A percentile compares a stretch with the other conserved stretches of the same genome.
These are phyloP conservation scores for Meriones unguiculatus DNA, from an alignment of 2,113 vertebrate species.

Conservation along the genomic window DNA sequence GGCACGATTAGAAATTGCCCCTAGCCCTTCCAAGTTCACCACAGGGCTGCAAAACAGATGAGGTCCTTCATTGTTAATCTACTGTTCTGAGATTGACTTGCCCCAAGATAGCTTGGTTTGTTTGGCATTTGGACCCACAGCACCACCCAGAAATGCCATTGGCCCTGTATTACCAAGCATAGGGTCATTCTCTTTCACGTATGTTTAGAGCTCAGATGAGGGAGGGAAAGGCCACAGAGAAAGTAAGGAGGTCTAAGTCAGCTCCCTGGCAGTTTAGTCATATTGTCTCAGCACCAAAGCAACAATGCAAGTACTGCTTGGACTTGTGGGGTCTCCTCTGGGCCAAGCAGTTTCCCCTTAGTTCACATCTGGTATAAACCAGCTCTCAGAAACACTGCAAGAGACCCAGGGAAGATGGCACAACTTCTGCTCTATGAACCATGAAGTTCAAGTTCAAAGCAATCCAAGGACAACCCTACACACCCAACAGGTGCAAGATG, in stretches of 20 bases:
- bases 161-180: slow-evolving; percentile 36
- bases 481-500: neutral
- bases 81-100: neutral
- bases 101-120: slow-evolving; percentile 43
- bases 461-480: neutral
- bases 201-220: neutral
- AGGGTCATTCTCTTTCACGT: slow-evolving; percentile 41
- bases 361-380: neutral
- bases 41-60: neutral
- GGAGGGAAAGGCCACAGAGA: neutral
- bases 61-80: slow-evolving; percentile 46
- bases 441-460: neutral
- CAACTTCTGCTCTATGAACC: neutral
- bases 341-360: neutral
- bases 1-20: neutral
- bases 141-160: slow-evolving; percentile 22
- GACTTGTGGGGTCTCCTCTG: neutral
- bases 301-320: neutral
- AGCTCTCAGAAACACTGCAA: neutral
- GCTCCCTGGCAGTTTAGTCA: neutral
- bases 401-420: neutral
- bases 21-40: neutral
- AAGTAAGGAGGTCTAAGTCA: neutral
- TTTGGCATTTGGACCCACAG: slow-evolving; percentile 53
- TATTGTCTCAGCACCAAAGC: neutral